Evolutionary conservation across 2,888 invertebrate genomes (phyloP), one percentile per base, ranked within the genome.

Genomic region (Piscicola geometra): DNA sequence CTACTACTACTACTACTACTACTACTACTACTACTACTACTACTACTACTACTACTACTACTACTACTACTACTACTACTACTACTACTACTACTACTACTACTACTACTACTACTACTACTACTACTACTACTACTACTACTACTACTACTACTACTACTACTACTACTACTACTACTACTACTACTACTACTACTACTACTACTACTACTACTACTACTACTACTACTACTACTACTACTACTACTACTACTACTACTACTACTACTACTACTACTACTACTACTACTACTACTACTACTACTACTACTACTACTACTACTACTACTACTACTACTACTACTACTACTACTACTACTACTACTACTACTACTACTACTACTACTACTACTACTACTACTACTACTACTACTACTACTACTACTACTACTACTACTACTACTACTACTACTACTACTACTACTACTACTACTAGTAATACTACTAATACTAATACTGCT

Each of bases 31-130:
- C 64, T 64, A 67, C 67, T 67, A 12, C 15, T 69, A 69, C 9
- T 5, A 33, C 35, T 69, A 33, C 69, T 69, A 33, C 35, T 36
- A 28, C n/a, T 67, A 71, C 52, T 71, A 52, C 52, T 71, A 71
- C 52, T 71, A 71, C 52, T 71, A 52, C 52, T 71, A 71, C 50
- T 71, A 52, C 71, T 71, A 71, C 52, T 52, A 71, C 71, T 71
- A 71, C 52, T 71, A 52, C 52, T 56, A 71, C 52, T 71, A 52
- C 52, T 71, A 71, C 52, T 71, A 52, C 52, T 52, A 56, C 52
- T 56, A 71, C 50, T 71, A 71, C 52, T 71, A 56, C 52, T 71
- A 71, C 50, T 71, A 52, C 52, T 71, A 71, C 50, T 71, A 71
- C 50, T 69, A 69, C 9, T 69, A 69, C 35, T 33, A 69, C 9